Base-by-base conservation (phyloP, 1,140 invertebrate species). In the Papilio aristodemus region DNA sequence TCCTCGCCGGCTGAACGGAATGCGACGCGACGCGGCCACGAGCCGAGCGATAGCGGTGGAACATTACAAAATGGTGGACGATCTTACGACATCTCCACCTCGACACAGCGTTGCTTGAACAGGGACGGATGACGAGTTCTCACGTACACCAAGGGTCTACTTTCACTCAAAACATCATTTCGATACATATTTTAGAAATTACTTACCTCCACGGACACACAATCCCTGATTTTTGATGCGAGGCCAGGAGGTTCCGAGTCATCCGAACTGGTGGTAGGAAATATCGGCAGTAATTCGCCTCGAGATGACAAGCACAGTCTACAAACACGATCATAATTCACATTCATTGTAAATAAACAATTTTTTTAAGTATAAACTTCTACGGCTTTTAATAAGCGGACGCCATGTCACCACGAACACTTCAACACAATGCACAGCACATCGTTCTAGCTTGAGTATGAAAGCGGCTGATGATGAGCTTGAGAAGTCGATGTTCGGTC, bases 171-270 rank as follows among this genome's bases (percentile, higher is more conserved):
- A 89, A 85, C 85, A 78, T 70, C 73, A 74, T 71, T 79, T 69
- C 76, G 73, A 77, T 66, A 73, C 73, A 75, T 85, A 83, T 83
- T 85, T 79, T 75, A 73, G 67, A 73, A 54, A 78, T 78, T 87
- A 91, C 92, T 64, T 86, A 94, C 94, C 93, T 94, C 90, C 68
- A 94, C 92, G 62, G 93, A 93, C 72, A 94, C 89, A 76, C 93
- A 94, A 76, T 92, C 91, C 78, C 92, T 91, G 73, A 94, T 94
- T 89, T 94, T 94, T 38, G 85, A 90, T 46, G 91, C 92, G 67
- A 94, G 86, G 72, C 91, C 80, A 74, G 88, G 79, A 76, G 92
- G 86, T 77, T 93, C 89, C 69, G 92, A 89, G 78, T 92, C 92
- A 76, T 93, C 93, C 79, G 85, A 87, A 90, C 88, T 90, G 88